A percentile compares a stretch with the other conserved stretches of the same genome.
Conservation (phyloP, 2,113 vertebrate species). For the Cairina moschata region DNA sequence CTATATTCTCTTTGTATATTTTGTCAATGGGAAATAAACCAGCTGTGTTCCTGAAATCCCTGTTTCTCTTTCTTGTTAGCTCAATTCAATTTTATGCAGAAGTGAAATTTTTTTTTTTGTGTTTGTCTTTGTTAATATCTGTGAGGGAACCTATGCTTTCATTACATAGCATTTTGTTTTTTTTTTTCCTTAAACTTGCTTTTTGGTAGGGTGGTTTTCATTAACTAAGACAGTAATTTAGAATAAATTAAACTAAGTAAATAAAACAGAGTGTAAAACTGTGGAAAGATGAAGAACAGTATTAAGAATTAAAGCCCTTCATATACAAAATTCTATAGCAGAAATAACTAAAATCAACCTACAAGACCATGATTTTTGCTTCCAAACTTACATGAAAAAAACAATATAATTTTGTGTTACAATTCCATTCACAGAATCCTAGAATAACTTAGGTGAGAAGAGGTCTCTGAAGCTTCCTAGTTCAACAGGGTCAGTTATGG, state of each 20-base stretch:
- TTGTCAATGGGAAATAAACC: conserved; percentile 53
- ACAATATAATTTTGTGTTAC: neutral
- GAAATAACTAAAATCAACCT: neutral
- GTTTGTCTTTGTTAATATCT: neutral
- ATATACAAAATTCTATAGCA: neutral
- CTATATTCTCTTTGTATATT: conserved; percentile 51
- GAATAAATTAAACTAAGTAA: neutral
- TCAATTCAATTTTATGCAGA: neutral
- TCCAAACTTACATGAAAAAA: neutral
- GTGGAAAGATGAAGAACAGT: neutral
- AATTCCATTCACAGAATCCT: neutral
- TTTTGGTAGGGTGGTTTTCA: neutral
- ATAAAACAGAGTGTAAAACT: neutral
- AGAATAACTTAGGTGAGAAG: neutral
- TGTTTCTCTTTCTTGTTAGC: conserved; percentile 32
- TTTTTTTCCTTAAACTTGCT: neutral
- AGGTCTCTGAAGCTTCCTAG: neutral
- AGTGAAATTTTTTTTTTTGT: neutral
- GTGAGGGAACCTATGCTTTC: neutral
- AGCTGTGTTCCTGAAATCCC: conserved; percentile 44
- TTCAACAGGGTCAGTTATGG: neutral
- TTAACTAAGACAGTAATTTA: neutral
- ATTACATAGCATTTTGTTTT: neutral
- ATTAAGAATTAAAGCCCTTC: neutral
- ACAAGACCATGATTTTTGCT: neutral